Percentiles rank a stretch among this genome's conserved stretches.
phyloP scores from a whole-genome alignment of 2,888 invertebrate species.

The Drosophila atripex region DNA sequence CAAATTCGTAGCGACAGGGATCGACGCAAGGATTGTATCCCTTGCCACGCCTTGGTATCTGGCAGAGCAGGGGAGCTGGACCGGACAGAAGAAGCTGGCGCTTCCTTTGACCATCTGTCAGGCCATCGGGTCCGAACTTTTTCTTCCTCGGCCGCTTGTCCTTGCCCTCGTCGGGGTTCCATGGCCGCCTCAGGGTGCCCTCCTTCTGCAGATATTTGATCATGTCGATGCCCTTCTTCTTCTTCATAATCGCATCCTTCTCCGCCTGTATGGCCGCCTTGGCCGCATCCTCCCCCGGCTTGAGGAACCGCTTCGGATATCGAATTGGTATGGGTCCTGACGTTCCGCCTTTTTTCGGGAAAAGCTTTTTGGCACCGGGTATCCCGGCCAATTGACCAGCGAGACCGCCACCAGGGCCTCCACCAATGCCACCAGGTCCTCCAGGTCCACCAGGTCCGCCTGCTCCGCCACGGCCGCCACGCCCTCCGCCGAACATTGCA shows the following conservation, averaged over 20 bases:
- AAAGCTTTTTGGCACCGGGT: constrained; percentile 13
- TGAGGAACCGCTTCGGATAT: constrained; percentile 34
- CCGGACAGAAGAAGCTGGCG: constrained; percentile 40
- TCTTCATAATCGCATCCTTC: constrained; percentile 19
- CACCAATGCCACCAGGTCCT: constrained; percentile 22
- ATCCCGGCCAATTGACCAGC: constrained; percentile 26
- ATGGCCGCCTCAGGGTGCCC: constrained; percentile 42
- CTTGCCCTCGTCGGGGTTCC: constrained; percentile 68
- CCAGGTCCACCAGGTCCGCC: constrained; percentile 17
- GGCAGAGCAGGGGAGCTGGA: constrained; percentile 57
- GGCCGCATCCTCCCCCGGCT: constrained; percentile 9
- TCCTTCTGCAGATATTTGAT: constrained; percentile 56
- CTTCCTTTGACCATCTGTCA: constrained; percentile 51
- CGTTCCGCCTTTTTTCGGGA: neutral
- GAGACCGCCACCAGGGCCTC: constrained; percentile 5
- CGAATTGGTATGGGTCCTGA: constrained; percentile 35
- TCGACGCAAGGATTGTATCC: constrained; percentile 46
- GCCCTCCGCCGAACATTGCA: constrained; percentile 18
- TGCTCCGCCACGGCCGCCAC: constrained; percentile 5
- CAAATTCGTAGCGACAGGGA: constrained; percentile 12
- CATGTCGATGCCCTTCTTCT: constrained; percentile 54
- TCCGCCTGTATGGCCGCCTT: constrained; percentile 32
- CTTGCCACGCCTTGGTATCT: constrained; percentile 61
- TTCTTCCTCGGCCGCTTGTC: constrained; percentile 36
- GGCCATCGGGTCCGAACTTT: constrained; percentile 61